Percentiles rank a stretch among this genome's conserved stretches.
These are phyloP conservation scores for Remorina albescens DNA, from an alignment of 2,797 vertebrate species.

Conservation along the genomic window DNA sequence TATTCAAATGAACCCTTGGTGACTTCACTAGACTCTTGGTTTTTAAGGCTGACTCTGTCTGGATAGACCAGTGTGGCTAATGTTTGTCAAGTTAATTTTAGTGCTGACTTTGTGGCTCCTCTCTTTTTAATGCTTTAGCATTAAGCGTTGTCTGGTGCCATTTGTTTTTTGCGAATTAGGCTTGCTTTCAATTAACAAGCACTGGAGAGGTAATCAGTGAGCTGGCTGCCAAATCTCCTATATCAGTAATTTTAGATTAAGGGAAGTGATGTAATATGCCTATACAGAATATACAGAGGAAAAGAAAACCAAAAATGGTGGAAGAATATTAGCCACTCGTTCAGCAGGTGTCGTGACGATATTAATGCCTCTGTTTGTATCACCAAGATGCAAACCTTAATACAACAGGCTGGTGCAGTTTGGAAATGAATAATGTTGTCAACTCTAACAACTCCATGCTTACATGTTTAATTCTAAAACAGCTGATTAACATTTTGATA, in stretches of 20 bases:
- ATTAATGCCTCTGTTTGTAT: conserved; percentile 35
- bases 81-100: neutral
- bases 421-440: conserved; percentile 43
- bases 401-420: conserved; percentile 26
- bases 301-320: conserved; percentile 15
- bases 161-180: too few species aligned
- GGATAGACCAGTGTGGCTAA: neutral
- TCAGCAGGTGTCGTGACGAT: conserved; percentile 41
- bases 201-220: neutral
- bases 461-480: conserved; percentile 34
- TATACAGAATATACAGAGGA: too few species aligned
- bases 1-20: neutral
- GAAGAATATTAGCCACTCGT: conserved; percentile 29
- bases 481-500: conserved; percentile 45
- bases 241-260: neutral
- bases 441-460: conserved; percentile 20
- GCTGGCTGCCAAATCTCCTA: neutral
- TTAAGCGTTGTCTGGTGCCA: neutral
- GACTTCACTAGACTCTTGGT: neutral
- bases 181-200: neutral
- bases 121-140: neutral
- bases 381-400: conserved; percentile 50
- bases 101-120: neutral
- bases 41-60: neutral
- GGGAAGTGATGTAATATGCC: neutral